Evolutionary conservation across 2,888 invertebrate species (phyloP), one percentile per base, ranked within the genome.

Genomic region (Cheiracanthium punctorium): DNA sequence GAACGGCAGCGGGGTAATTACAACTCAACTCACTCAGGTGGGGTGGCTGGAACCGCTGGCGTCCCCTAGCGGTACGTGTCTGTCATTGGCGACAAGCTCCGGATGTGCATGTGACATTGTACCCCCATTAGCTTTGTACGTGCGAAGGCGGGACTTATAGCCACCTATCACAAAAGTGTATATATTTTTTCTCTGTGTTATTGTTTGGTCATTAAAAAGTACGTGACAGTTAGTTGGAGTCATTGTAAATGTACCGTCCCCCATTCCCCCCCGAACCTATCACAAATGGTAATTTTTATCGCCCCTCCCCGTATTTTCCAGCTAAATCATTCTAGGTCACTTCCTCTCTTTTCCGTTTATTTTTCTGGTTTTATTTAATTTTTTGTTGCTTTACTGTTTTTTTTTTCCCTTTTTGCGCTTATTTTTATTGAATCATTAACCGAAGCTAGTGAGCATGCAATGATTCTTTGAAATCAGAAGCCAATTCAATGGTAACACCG

Each of bases 31-130:
- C 71, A 52, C 71, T 24, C 29, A 64, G 70, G 64, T 24, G 72
- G 71, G 65, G 76, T 14, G 76, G 32, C 28, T n/a, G 30, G 2
- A 10, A 14, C 0, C 20, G 20, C 32, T 24, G 17, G 43, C 43
- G 20, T 28, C 64, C n/a, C 65, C 29, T 14, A 33, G 5, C 10
- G 10, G 64, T 82, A 72, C 82, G 67, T 84, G 84, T 79, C 84
- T 73, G 37, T 84, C 84, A 84, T 84, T 84, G 84, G 84, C 84
- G 84, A 84, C 84, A 33, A 69, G n/a, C 37, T 84, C 84, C 84
- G 84, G 84, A 84, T 84, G 79, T 84, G 79, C 84, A 84, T 84
- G 84, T 79, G 84, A 84, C 84, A 84, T 74, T 74, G 82, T 77
- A 82, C 81, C 74, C 48, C 74, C 79, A 84, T 84, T 84, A 84